A percentile compares a stretch with the other conserved stretches of the same genome.
phyloP scores from a whole-genome alignment of 2,113 vertebrate genomes.

The Gambusia holbrooki region DNA sequence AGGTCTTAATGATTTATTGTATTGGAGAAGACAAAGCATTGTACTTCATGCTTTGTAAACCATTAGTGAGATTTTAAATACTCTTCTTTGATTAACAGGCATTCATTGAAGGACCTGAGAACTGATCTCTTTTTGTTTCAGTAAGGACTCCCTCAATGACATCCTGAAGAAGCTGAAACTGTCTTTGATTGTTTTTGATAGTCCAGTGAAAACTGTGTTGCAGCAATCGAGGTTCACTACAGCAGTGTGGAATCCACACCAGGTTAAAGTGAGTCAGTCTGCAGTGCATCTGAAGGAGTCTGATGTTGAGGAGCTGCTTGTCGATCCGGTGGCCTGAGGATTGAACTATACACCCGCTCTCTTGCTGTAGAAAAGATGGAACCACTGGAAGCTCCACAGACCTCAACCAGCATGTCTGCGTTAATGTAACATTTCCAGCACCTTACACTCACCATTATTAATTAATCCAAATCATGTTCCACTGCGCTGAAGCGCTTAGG shows the following conservation, averaged over 20 bases:
- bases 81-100: too few relatives aligned
- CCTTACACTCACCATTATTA: constrained; percentile 53
- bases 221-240: too few relatives aligned
- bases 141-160: too few relatives aligned
- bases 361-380: constrained; percentile 25
- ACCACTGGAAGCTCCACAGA: constrained; percentile 26
- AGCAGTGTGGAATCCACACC: background rate
- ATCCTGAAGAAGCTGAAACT: too few relatives aligned
- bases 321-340: constrained; percentile 28
- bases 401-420: constrained; percentile 33
- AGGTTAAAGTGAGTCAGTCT: background rate
- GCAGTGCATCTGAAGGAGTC: background rate
- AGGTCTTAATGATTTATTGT: too few relatives aligned
- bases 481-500: constrained; percentile 14
- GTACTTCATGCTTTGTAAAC: too few relatives aligned
- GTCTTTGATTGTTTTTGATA: too few relatives aligned
- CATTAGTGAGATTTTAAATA: too few relatives aligned
- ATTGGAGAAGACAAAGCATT: too few relatives aligned
- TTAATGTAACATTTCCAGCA: constrained; percentile 49
- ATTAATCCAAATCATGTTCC: constrained; percentile 64
- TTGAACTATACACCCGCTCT: constrained; percentile 15
- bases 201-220: too few relatives aligned
- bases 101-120: too few relatives aligned
- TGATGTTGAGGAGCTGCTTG: background rate
- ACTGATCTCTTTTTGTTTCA: too few relatives aligned